phyloP scores from a whole-genome alignment of 2,113 vertebrate species.

The Turdus rufiventris region DNA sequence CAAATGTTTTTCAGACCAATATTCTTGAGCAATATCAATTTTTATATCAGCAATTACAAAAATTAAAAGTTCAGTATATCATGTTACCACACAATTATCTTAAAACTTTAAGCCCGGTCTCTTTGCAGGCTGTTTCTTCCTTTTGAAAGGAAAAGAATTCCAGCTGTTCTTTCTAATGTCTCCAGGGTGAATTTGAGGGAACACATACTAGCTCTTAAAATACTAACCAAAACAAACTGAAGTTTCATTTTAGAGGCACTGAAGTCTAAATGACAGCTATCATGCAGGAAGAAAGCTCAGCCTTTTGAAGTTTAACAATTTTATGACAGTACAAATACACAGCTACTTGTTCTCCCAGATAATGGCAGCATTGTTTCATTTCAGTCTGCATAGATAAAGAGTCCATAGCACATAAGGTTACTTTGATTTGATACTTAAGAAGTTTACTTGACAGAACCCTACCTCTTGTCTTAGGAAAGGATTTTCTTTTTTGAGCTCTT shows the following conservation, averaged over 20 bases:
- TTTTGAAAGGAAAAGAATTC: background rate
- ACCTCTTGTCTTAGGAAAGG: slow-evolving; percentile 96
- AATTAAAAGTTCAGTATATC: background rate
- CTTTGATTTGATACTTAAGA: background rate
- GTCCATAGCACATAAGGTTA: background rate
- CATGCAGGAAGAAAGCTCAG: background rate
- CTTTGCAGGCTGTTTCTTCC: background rate
- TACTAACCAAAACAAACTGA: background rate
- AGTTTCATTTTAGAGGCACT: background rate
- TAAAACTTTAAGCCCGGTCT: background rate
- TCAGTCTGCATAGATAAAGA: background rate
- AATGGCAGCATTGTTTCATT: background rate
- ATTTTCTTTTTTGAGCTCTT: slow-evolving; percentile 95
- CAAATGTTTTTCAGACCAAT: background rate
- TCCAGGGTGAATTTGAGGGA: background rate
- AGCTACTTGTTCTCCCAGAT: background rate
- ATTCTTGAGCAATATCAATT: background rate
- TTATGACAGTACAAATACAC: background rate
- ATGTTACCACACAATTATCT: background rate
- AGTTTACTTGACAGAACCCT: background rate
- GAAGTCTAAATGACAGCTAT: background rate
- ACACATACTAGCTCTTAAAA: background rate
- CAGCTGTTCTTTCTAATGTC: background rate
- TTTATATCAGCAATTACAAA: background rate
- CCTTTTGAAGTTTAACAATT: background rate